Percentiles rank a stretch among this genome's conserved stretches.
phyloP scores from a whole-genome alignment of 2,797 vertebrate species.

The Enteromius mattozi region DNA sequence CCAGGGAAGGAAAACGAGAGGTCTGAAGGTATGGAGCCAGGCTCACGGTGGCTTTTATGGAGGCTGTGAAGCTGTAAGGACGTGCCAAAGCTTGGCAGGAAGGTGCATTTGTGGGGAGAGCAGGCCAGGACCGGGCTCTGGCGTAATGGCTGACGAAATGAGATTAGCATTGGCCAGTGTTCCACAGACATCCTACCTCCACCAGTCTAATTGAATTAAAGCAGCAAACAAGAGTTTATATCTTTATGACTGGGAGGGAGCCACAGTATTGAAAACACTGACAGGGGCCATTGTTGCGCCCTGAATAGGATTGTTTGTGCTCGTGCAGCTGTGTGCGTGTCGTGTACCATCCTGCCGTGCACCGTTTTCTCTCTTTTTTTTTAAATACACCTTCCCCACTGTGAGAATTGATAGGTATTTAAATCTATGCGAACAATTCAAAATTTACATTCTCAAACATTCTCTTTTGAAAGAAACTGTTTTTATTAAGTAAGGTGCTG shows the following conservation, averaged over 20 bases:
- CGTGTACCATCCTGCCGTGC: background rate
- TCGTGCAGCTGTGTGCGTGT: background rate
- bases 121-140: conserved; percentile 48
- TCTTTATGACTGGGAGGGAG: conserved; percentile 59
- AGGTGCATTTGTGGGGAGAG: conserved; percentile 32
- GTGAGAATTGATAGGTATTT: conserved; percentile 8
- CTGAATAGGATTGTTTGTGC: conserved; percentile 25
- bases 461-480: background rate
- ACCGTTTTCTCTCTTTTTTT: conserved; percentile 8
- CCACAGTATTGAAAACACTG: conserved; percentile 52
- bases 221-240: conserved; percentile 62
- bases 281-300: conserved; percentile 33
- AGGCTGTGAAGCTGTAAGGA: conserved; percentile 30
- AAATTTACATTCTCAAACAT: background rate
- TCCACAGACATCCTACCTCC: conserved; percentile 64
- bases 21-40: conserved; percentile 25
- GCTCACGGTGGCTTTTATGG: conserved; percentile 38
- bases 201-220: conserved; percentile 63
- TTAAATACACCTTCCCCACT: conserved; percentile 18
- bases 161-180: conserved; percentile 61
- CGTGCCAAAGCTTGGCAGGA: conserved; percentile 54
- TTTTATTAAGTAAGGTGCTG: background rate
- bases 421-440: background rate
- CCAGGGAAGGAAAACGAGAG: background rate
- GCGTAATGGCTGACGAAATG: conserved; percentile 58